Base-by-base conservation (phyloP, 2,113 vertebrate genomes). In the Periophthalmus modestus region DNA sequence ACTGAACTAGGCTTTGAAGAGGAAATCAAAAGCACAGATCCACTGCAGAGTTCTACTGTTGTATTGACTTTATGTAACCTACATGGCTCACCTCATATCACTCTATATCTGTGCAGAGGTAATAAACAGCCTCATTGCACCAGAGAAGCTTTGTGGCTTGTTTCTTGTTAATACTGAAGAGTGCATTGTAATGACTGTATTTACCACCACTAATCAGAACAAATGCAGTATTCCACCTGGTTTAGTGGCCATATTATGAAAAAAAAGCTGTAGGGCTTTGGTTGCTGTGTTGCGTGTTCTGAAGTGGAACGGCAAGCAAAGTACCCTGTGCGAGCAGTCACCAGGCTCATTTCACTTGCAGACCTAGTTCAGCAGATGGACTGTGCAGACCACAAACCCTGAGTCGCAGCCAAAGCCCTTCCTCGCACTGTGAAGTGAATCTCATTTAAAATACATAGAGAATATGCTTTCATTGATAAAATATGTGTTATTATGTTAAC, bases 51-150 rank as follows among this genome's bases (percentile, higher is more conserved):
- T 69, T 79, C 69, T 79, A 73, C 62, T 83, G 80, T 80, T 87
- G 74, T 85, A 75, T 82, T 82, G 79, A 86, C 77, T 89, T 87
- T 79, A 83, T 70, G 63, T 82, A 88, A 87, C 66, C 72, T 63
- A 39, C 71, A 80, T 76, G 34, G 57, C 39, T 24, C 58, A 34
- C 57, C 74, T 34, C 47, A 59, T 71, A 34, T 81, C 72, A 77
- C 39, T 72, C n/a, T 7, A 28, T 24, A 61, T 55, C 59, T 34
- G 18, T 34, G 24, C 15, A 34, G 28, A 62, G 59, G 15, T 34
- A 34, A 62, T 62, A 33, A 36, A 18, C 59, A 62, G 59, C 28
- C 24, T 62, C 57, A 59, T 15, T 61, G 58, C 23, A 39, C 19
- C 24, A 61, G 3, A 57, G n/a, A 57, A 23, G 12, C 2, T 47